Conservation (phyloP, 92 coral and sea anemone genomes). For the Parazoanthus atlanticus region DNA sequence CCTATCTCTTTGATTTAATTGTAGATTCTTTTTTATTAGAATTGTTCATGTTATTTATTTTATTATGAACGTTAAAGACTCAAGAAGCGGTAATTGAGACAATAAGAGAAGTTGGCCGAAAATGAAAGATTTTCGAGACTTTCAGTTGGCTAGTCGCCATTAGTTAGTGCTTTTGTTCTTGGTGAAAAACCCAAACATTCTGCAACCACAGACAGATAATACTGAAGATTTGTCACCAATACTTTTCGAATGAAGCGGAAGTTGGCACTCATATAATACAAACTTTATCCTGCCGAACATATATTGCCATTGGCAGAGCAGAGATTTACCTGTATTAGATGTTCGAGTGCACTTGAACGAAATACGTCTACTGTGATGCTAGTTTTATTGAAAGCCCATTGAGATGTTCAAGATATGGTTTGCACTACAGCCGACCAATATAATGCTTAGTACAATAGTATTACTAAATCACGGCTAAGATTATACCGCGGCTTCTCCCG, state of each 20-base stretch:
- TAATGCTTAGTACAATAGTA: conserved; percentile 51
- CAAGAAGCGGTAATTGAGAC: conserved; percentile 58
- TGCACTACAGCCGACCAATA: conserved; percentile 58
- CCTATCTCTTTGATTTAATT: too few relatives aligned
- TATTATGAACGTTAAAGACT: conserved; percentile 62
- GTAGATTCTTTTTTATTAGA: too few relatives aligned
- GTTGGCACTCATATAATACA: conserved; percentile 27
- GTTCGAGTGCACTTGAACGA: conserved; percentile 12
- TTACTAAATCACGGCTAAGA: conserved; percentile 45
- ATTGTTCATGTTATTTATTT: conserved; percentile 81
- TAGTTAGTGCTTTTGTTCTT: neutral
- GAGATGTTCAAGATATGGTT: conserved; percentile 60
- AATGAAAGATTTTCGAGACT: neutral
- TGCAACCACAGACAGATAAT: conserved; percentile 32
- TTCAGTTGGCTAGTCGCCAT: neutral
- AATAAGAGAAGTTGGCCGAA: conserved; percentile 5
- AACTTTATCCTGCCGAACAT: neutral
- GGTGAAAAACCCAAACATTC: conserved; percentile 19
- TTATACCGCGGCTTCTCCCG: conserved; percentile 22
- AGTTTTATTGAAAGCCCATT: conserved; percentile 49
- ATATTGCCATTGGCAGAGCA: conserved; percentile 6
- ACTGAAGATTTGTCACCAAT: conserved; percentile 15
- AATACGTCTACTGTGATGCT: conserved; percentile 25
- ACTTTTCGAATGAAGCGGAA: conserved; percentile 22
- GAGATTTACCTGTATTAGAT: conserved; percentile 14